These are phyloP conservation scores for Stenodera caucasica DNA, from an alignment of 2,888 invertebrate genomes.

Conservation along the genomic window DNA sequence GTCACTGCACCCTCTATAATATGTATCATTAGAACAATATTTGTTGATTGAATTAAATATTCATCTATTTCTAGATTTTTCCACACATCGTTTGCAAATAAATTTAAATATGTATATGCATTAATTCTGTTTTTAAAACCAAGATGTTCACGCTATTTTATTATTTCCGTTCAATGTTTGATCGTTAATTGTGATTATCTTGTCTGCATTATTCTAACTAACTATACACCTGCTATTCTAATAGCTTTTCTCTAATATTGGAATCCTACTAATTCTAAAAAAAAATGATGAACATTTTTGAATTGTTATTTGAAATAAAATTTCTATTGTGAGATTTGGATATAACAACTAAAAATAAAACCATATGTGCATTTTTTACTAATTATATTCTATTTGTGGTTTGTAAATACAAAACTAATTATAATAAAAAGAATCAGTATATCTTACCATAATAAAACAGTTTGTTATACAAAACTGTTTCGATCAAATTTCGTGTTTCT, in stretches of 20 bases:
- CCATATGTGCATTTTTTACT: background rate
- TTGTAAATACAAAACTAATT: no score
- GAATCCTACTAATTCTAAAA: no score
- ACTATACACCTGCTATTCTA: background rate
- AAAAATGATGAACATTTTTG: no score
- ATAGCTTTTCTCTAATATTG: no score
- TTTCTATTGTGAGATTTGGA: no score
- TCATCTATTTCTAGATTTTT: no score
- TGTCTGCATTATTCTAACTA: background rate
- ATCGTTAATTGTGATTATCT: conserved; percentile 3
- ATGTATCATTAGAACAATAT: background rate
- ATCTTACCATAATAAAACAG: background rate
- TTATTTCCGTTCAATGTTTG: background rate
- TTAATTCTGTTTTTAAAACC: background rate
- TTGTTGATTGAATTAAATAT: no score
- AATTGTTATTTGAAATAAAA: no score
- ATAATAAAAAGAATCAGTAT: no score
- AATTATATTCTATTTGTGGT: background rate
- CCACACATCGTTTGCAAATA: background rate
- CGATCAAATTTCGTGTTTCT: background rate
- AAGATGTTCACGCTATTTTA: conserved; percentile 2
- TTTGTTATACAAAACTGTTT: background rate
- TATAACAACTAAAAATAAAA: background rate
- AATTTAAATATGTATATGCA: background rate
- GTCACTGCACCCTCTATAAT: background rate